Conservation (phyloP, 2,113 vertebrate genomes). For the rat (Rattus norvegicus) region DNA sequence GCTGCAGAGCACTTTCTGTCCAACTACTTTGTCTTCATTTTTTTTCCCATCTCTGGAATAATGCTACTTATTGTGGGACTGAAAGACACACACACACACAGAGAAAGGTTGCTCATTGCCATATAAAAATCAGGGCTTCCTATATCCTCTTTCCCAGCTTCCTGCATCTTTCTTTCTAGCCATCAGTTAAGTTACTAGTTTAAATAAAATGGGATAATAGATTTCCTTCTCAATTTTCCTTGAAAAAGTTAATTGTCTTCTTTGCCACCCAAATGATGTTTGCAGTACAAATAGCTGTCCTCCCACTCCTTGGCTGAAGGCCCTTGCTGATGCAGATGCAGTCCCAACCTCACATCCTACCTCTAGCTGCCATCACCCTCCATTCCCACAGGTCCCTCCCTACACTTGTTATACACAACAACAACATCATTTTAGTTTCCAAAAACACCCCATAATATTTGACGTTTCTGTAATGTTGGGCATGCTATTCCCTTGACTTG, state of each 20-base stretch:
- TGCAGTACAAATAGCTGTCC: not conserved
- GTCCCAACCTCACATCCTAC: not conserved
- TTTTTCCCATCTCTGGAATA: not conserved
- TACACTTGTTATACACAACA: not conserved
- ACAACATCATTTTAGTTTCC: not conserved
- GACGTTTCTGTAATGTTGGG: not conserved
- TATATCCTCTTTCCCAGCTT: not conserved
- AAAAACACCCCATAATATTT: not conserved
- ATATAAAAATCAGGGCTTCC: not conserved
- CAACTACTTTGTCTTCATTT: not conserved
- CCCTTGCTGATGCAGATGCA: not conserved
- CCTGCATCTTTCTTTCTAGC: conserved; percentile 17
- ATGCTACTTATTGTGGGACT: not conserved
- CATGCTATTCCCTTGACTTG: not conserved
- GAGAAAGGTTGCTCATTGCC: not conserved
- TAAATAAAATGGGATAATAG: conserved; percentile 22
- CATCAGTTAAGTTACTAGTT: not conserved
- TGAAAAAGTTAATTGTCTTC: not conserved
- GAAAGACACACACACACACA: not conserved
- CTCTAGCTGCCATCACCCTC: not conserved
- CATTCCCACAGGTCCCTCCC: not conserved
- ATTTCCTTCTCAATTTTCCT: conserved; percentile 19
- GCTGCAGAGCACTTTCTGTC: not conserved
- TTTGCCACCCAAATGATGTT: not conserved
- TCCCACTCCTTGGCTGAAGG: not conserved